phyloP scores from a whole-genome alignment of 2,797 vertebrate species.

The Lacerta viridis region DNA sequence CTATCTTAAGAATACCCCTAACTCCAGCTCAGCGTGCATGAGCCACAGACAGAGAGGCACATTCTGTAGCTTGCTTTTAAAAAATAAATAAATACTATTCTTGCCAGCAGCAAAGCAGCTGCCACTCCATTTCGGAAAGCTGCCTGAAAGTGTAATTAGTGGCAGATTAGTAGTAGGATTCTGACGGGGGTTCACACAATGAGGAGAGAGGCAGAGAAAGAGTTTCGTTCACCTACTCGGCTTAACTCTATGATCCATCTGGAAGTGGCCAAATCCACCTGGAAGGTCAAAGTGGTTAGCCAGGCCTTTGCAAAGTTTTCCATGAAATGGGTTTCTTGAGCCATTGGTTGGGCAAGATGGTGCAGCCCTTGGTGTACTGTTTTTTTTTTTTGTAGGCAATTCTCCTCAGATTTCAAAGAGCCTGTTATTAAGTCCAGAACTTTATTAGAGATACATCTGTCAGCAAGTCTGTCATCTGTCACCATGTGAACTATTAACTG shows the following conservation, averaged over 20 bases:
- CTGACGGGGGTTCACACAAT: not conserved
- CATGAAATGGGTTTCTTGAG: not conserved
- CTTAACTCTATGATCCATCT: not conserved
- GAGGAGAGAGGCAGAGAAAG: not conserved
- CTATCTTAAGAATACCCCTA: not conserved
- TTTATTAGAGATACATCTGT: no score
- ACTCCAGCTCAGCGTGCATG: not conserved
- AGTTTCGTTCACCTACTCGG: slow-evolving; percentile 78
- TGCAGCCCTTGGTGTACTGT: not conserved
- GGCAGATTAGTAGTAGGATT: slow-evolving; percentile 25
- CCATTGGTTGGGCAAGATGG: slow-evolving; percentile 3
- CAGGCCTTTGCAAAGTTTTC: not conserved
- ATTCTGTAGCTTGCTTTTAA: not conserved
- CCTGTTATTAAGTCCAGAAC: not conserved
- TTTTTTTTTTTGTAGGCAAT: not conserved
- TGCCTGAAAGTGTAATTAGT: slow-evolving; percentile 48
- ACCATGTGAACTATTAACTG: no score
- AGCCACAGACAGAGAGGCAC: not conserved
- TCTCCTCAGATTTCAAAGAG: not conserved
- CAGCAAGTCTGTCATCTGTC: no score
- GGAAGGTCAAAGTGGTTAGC: not conserved
- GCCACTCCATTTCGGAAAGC: slow-evolving; percentile 14
- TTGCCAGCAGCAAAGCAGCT: slow-evolving; percentile 59
- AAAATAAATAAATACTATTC: slow-evolving; percentile 47
- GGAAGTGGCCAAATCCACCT: not conserved